Conservation (phyloP, 2,113 vertebrate genomes). For the Pampusana beccarii region DNA sequence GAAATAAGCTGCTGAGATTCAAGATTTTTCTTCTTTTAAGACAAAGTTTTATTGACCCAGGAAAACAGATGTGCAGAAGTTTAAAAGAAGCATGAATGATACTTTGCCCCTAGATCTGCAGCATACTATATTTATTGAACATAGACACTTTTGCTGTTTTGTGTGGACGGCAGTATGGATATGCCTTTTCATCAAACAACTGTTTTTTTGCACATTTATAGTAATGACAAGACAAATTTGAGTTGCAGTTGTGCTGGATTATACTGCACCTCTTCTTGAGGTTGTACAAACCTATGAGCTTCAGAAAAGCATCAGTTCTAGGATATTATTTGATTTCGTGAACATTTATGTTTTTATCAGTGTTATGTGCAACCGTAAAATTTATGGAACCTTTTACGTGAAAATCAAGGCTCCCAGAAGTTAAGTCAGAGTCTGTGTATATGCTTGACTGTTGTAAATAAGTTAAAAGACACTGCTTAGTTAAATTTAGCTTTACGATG, state of each 20-base stretch:
- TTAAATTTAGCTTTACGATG: neutral
- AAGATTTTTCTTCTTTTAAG: neutral
- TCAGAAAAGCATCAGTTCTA: neutral
- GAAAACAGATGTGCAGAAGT: neutral
- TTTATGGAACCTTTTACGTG: neutral
- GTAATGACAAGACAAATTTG: neutral
- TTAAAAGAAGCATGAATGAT: neutral
- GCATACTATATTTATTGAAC: neutral
- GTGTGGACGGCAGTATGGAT: neutral
- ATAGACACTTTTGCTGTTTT: neutral
- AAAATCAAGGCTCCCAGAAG: neutral
- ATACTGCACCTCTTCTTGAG: neutral
- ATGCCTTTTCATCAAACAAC: neutral
- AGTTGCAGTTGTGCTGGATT: neutral
- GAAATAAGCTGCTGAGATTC: neutral
- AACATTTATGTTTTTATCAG: neutral
- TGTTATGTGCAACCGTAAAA: neutral
- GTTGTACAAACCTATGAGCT: neutral
- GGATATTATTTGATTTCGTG: neutral
- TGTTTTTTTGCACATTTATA: neutral
- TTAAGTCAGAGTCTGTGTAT: neutral
- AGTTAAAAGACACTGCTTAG: neutral
- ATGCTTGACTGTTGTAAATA: rapidly evolving
- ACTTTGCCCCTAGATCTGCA: neutral
- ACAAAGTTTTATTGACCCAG: neutral